Percentiles rank a stretch among this genome's conserved stretches.
Conservation (phyloP, 1,140 invertebrate species). For the Andricus grossulariae region DNA sequence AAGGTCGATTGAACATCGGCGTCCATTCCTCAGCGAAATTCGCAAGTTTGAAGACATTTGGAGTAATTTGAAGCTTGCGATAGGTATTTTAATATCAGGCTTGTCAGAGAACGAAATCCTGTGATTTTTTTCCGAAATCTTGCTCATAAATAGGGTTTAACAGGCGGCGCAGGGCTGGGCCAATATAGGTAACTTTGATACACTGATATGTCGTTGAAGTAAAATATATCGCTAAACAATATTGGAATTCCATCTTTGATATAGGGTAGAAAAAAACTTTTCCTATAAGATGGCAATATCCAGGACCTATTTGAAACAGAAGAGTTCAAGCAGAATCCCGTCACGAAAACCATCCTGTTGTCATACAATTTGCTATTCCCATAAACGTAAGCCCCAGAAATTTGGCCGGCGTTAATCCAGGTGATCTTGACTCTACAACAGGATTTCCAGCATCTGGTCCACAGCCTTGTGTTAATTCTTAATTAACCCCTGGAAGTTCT, state of each 20-base stretch:
- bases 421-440: too few relatives aligned
- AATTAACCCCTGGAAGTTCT: neutral
- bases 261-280: conserved; percentile 1
- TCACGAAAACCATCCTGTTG: too few relatives aligned
- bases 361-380: too few relatives aligned
- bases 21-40: conserved; percentile 36
- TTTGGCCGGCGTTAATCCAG: neutral
- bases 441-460: neutral
- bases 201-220: conserved; percentile 14
- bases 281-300: conserved; percentile 7
- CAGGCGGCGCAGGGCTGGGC: neutral
- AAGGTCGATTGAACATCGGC: conserved; percentile 52
- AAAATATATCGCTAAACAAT: conserved; percentile 17
- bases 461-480: neutral
- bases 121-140: neutral
- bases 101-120: neutral
- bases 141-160: conserved; percentile 21
- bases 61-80: neutral
- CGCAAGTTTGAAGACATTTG: neutral
- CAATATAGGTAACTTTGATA: neutral
- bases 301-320: neutral
- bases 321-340: too few relatives aligned
- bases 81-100: conserved; percentile 28
- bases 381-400: too few relatives aligned
- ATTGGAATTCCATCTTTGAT: conserved; percentile 17